Evolutionary conservation across 2,888 invertebrate species (phyloP).

Genomic region (Drosophila meridionalis): DNA sequence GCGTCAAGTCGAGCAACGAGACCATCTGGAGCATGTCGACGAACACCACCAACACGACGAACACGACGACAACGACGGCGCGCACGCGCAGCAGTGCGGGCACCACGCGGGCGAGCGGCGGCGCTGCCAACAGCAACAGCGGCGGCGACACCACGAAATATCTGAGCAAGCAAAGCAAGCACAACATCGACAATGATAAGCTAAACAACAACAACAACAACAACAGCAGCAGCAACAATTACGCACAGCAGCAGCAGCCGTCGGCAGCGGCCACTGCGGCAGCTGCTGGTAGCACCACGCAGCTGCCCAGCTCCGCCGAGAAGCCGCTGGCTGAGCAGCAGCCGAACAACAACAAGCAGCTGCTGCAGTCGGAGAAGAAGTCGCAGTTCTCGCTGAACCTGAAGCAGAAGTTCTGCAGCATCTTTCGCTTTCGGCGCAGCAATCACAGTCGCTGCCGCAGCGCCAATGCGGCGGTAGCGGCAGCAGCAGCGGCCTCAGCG

Average conservation of each 20-base stretch:
- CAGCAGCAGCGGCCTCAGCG: constrained; percentile 25
- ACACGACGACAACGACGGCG: constrained; percentile 71
- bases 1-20: constrained; percentile 82
- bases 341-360: constrained; percentile 74
- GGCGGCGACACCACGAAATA: constrained; percentile 54
- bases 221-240: constrained; percentile 38
- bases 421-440: constrained; percentile 90
- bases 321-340: constrained; percentile 29
- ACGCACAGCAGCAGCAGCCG: constrained; percentile 38
- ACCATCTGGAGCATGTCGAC: constrained; percentile 81
- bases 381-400: constrained; percentile 91
- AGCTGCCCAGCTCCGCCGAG: constrained; percentile 43
- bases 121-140: constrained; percentile 26
- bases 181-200: constrained; percentile 69
- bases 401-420: constrained; percentile 93
- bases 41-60: constrained; percentile 66
- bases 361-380: constrained; percentile 86
- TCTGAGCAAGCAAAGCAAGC: constrained; percentile 71
- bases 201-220: constrained; percentile 70
- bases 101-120: constrained; percentile 20
- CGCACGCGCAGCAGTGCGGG: constrained; percentile 71
- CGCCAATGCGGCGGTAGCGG: constrained; percentile 26
- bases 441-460: constrained; percentile 80
- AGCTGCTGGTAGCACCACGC: constrained; percentile 22
- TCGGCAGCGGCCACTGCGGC: constrained; percentile 16